These are phyloP conservation scores for Globicephala melas DNA, from an alignment of 2,113 vertebrate species.

Conservation along the genomic window DNA sequence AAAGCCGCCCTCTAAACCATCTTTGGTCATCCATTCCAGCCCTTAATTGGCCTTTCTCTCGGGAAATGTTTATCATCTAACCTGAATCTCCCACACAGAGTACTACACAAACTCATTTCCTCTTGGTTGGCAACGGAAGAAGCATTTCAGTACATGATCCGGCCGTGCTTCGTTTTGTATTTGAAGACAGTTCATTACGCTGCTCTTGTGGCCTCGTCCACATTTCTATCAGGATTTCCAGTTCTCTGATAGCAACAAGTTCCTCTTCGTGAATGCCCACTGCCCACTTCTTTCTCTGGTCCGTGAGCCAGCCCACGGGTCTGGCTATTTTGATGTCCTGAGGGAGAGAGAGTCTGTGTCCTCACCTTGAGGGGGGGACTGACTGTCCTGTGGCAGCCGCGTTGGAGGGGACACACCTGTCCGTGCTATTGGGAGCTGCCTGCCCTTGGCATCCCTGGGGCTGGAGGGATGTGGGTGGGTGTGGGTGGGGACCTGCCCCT, in stretches of 20 bases:
- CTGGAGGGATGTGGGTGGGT: not conserved
- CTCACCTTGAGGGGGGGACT: not conserved
- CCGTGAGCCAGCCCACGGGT: too few species aligned
- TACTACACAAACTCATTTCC: not conserved
- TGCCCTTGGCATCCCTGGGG: not conserved
- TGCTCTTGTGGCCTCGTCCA: accelerated
- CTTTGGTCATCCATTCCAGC: not conserved
- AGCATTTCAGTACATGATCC: not conserved
- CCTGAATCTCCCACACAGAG: not conserved
- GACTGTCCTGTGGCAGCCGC: not conserved
- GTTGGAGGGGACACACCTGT: too few species aligned
- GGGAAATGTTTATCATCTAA: not conserved
- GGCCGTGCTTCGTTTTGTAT: not conserved
- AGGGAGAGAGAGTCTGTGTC: not conserved
- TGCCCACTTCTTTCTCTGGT: not conserved
- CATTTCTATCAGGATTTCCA: not conserved
- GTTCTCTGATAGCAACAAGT: not conserved
- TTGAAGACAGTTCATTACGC: not conserved
- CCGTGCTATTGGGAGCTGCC: not conserved
- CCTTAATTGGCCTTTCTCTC: not conserved
- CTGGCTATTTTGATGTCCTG: not conserved
- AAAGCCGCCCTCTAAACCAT: not conserved
- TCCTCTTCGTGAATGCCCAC: accelerated
- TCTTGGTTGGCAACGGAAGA: not conserved
- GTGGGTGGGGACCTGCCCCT: not conserved